Base-by-base conservation (phyloP, 2,113 vertebrate species). In the Sapajus apella region DNA sequence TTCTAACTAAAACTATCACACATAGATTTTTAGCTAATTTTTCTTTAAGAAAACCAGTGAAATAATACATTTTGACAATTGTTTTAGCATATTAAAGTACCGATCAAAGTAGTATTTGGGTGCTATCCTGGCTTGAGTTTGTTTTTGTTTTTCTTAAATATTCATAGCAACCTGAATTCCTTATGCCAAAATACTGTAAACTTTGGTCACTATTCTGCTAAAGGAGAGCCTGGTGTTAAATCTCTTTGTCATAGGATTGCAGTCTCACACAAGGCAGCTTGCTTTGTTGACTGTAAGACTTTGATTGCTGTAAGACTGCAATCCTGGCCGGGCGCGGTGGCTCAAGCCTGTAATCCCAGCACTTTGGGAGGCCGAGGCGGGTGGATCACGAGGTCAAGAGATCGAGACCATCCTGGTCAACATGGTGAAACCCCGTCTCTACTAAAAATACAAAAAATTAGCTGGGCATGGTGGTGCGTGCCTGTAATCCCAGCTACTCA, bases 1-100 rank as follows among this genome's bases (percentile, higher is more conserved):
- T 91, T 94, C 82, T 96, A 64, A 90, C 32, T 94, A 75, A 45
- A 94, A 73, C 50, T 79, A 4, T 84, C n/a, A 70, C 35, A 70
- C 16, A 21, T 50, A 80, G 27, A 66, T 43, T 83, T 64, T 97
- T 75, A 43, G 30, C 27, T 84, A 77, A 79, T 94, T 92, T 97
- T 92, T 8, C 18, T 73, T 73, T 45, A 45, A 84, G 35, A 73
- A 90, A 93, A 95, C 52, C 45, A 58, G 3, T 95, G 50, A 92
- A 89, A 87, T 79, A 58, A 25, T 83, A 92, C 18, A 13, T 68
- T 94, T 87, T 83, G 32, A 23, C 52, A 91, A 91, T 87, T 85
- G 66, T 73, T 94, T 92, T 17, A 73, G 10, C 17, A 89, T 11
- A 72, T 56, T 81, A 6, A 94, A 95, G 52, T 92, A 47, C 25